Evolutionary conservation across 2,888 invertebrate genomes (phyloP), one percentile per base, ranked within the genome.

Genomic region (Eumacrocentrus americanus): DNA sequence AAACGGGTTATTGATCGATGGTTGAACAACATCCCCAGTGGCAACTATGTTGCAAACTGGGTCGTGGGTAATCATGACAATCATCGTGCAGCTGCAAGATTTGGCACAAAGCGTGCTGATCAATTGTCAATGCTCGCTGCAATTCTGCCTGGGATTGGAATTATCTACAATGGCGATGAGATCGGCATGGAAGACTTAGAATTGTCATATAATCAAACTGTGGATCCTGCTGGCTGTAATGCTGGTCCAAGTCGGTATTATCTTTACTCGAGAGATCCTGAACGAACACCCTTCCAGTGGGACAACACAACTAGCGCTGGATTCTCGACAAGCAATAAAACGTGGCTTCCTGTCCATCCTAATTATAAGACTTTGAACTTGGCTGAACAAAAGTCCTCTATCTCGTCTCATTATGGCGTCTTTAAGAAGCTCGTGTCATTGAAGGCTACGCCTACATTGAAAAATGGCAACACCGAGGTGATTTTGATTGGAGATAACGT

Each of bases 261-360:
- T 67, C 71, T 75, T 37, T 81, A 79, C 35, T 69, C 69, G 0
- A 29, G 72, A 11, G 72, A 72, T 53, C 70, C 72, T 2, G 64
- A 84, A 5, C 82, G 89, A 81, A 87, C 69, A n/a, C n/a, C n/a
- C n/a, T n/a, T n/a, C n/a, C n/a, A n/a, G n/a, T n/a, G n/a, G n/a
- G n/a, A n/a, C n/a, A 74, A 80, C 53, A 75, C 83, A 42, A 79
- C 59, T 20, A 86, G 82, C 60, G 87, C 87, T 14, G 89, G 88
- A 0, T 91, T 91, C 74, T 86, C 89, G 0, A 83, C 79, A 0
- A 82, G 73, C 2, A 75, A 75, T 0, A 72, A 71, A 0, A 86
- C 89, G 0, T 91, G 91, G 91, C 74, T 91, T 5, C 90, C 90
- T 0, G 83, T 91, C 0, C 84, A 88, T 60, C 75, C 83, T 0